phyloP scores from a whole-genome alignment of 2,113 vertebrate genomes.

The Proteles cristata region DNA sequence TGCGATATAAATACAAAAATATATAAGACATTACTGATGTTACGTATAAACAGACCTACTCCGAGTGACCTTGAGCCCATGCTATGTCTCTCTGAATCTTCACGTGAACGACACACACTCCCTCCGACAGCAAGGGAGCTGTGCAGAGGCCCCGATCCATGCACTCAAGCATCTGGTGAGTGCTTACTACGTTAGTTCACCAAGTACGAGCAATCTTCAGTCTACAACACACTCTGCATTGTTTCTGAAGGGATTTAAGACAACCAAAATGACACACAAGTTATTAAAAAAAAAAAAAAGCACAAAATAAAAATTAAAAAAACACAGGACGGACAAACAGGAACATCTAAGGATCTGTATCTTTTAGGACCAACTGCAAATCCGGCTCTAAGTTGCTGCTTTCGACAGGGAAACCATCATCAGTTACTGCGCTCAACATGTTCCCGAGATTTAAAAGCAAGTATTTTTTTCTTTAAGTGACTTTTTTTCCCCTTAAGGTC shows the following conservation, averaged over 20 bases:
- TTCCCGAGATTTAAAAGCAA: not conserved
- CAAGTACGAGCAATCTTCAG: no score
- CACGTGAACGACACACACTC: rapidly evolving
- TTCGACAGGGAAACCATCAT: not conserved
- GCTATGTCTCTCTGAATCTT: rapidly evolving
- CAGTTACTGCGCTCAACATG: not conserved
- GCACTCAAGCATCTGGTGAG: not conserved
- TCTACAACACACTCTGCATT: not conserved
- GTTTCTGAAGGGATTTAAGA: not conserved
- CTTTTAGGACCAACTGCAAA: not conserved
- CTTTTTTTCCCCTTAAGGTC: not conserved
- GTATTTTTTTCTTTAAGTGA: not conserved
- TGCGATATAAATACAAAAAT: not conserved
- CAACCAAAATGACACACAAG: not conserved
- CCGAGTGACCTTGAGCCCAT: not conserved
- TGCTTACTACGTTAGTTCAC: not conserved
- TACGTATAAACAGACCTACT: not conserved
- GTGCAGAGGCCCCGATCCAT: not conserved
- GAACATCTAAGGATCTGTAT: not conserved
- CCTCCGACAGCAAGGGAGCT: not conserved
- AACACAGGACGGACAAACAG: not conserved
- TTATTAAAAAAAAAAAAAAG: not conserved
- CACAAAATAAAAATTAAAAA: not conserved
- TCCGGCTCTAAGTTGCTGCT: not conserved
- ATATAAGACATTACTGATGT: rapidly evolving